Evolutionary conservation across 2,113 vertebrate genomes (phyloP).

Genomic region (Uria aalge): DNA sequence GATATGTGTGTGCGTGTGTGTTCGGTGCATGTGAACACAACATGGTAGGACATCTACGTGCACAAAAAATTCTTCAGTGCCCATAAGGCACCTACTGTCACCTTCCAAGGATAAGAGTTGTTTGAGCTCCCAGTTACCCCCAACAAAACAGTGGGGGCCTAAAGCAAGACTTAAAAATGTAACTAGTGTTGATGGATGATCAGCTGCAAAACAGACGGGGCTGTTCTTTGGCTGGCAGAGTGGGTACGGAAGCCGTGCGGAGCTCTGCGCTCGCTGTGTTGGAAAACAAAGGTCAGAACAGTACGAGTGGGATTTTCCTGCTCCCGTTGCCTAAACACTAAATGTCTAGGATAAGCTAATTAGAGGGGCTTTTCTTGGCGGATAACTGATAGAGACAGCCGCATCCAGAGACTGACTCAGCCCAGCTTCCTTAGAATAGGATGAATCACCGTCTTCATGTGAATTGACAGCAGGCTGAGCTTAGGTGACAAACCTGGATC

Average conservation of each 20-base stretch:
- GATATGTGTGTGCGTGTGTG: neutral
- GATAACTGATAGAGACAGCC: neutral
- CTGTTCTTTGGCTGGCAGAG: neutral
- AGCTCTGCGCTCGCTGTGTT: neutral
- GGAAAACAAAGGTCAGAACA: neutral
- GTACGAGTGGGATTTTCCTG: neutral
- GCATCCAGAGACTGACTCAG: constrained; percentile 36
- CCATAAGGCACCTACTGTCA: neutral
- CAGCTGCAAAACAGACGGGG: constrained; percentile 13
- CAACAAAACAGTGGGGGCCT: neutral
- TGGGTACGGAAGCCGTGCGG: accelerated
- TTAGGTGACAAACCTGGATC: neutral
- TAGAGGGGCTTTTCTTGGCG: constrained; percentile 19
- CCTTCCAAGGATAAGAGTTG: neutral
- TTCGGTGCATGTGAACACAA: neutral
- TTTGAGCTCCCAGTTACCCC: neutral
- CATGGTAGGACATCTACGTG: neutral
- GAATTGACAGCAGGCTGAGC: neutral
- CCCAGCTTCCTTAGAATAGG: neutral
- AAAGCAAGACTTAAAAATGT: neutral
- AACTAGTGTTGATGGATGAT: neutral
- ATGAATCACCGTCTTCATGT: neutral
- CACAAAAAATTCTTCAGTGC: neutral
- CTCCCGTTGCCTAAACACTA: neutral
- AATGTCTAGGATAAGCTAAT: constrained; percentile 26